phyloP scores from a whole-genome alignment of 2,888 invertebrate species.

The Drosophila limbata region DNA sequence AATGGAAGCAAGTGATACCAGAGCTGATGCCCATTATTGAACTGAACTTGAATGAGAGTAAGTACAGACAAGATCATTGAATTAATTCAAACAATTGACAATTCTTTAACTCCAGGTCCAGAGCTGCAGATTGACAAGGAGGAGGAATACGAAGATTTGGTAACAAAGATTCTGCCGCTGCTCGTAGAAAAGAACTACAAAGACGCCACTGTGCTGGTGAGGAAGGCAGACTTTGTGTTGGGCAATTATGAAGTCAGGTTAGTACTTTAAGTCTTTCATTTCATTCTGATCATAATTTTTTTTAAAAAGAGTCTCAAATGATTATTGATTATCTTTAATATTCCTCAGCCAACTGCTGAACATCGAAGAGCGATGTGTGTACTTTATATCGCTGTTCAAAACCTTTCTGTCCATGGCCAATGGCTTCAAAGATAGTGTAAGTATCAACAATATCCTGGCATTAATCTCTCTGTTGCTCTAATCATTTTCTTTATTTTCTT shows the following conservation, averaged over 20 bases:
- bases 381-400: conserved; percentile 82
- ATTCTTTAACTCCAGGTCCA: conserved; percentile 44
- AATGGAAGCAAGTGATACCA: conserved; percentile 77
- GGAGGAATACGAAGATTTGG: conserved; percentile 82
- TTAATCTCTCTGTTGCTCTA: not conserved
- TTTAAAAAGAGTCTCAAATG: not conserved
- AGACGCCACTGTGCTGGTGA: conserved; percentile 81
- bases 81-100: too few relatives aligned
- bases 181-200: conserved; percentile 81
- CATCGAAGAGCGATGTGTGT: conserved; percentile 82
- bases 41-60: conserved; percentile 75
- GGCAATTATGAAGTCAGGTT: conserved; percentile 82
- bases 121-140: conserved; percentile 66
- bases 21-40: conserved; percentile 81
- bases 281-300: not conserved
- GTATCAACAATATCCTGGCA: conserved; percentile 35
- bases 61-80: conserved; percentile 6
- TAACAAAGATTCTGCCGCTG: conserved; percentile 76
- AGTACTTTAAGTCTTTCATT: not conserved
- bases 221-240: conserved; percentile 82
- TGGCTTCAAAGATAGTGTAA: conserved; percentile 82
- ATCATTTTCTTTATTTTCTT: not conserved
- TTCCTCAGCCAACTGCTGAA: conserved; percentile 45
- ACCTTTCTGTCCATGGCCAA: conserved; percentile 83
- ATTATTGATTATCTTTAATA: not conserved